Evolutionary conservation across 2,888 invertebrate genomes (phyloP).

Genomic region (Agapostemon virescens): DNA sequence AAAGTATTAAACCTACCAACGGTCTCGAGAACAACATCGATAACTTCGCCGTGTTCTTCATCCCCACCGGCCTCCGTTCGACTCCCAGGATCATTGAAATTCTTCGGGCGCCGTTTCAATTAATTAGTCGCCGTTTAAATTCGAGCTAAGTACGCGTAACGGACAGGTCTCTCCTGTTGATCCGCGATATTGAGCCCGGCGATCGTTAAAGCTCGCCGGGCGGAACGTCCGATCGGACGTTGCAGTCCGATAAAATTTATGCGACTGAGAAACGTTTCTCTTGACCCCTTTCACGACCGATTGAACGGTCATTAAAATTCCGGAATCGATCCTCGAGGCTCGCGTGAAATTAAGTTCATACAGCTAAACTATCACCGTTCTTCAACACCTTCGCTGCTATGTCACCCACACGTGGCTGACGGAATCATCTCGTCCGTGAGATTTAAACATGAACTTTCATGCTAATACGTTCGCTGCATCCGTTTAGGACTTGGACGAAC

Average conservation of each 20-base stretch:
- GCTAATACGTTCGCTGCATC: too few species aligned
- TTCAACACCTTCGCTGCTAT: background rate
- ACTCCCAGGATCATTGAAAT: constrained; percentile 35
- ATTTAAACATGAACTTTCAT: too few species aligned
- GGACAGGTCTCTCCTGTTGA: constrained; percentile 2
- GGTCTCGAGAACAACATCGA: background rate
- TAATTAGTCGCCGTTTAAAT: constrained; percentile 44
- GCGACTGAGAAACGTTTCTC: background rate
- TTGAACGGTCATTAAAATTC: constrained; percentile 21
- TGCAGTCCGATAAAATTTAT: constrained; percentile 11
- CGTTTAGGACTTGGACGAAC: too few species aligned
- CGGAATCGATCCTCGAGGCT: background rate
- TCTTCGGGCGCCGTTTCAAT: constrained; percentile 29
- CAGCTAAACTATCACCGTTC: background rate
- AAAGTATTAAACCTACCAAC: background rate
- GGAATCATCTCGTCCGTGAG: too few species aligned
- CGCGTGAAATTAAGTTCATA: constrained; percentile 17
- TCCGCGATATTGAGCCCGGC: constrained; percentile 3
- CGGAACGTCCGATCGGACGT: constrained; percentile 25
- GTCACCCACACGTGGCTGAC: too few species aligned
- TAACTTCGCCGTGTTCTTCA: background rate
- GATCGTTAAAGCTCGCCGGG: constrained; percentile 28
- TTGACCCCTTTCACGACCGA: constrained; percentile 3
- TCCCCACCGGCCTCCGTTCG: background rate
- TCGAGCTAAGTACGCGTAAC: constrained; percentile 29